A percentile compares a stretch with the other conserved stretches of the same genome.
phyloP scores from a whole-genome alignment of 2,797 vertebrate genomes.

The Bufotes viridis region DNA sequence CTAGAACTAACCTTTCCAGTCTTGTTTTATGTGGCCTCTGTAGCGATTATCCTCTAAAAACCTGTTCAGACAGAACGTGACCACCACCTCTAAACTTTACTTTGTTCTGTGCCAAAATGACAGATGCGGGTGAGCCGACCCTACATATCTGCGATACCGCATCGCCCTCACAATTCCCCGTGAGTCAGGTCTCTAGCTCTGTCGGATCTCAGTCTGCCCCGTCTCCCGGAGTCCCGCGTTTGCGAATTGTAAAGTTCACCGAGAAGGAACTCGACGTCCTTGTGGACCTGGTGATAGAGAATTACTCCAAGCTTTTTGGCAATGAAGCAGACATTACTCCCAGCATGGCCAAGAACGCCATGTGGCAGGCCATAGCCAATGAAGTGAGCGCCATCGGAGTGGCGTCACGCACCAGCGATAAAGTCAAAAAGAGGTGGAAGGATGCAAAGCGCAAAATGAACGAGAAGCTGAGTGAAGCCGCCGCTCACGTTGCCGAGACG shows the following conservation, averaged over 20 bases:
- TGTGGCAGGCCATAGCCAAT: conserved; percentile 50
- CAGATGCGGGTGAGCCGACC: conserved; percentile 41
- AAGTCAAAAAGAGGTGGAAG: conserved; percentile 51
- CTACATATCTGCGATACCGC: neutral
- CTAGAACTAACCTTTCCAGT: no score
- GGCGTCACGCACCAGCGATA: conserved; percentile 42
- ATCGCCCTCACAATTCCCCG: neutral
- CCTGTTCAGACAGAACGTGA: neutral
- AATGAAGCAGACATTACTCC: conserved; percentile 45
- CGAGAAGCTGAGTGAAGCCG: conserved; percentile 39
- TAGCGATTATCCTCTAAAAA: neutral
- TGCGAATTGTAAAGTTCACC: conserved; percentile 47
- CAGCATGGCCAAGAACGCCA: conserved; percentile 26
- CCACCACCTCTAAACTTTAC: conserved; percentile 30
- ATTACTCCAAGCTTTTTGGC: conserved; percentile 51
- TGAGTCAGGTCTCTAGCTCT: neutral
- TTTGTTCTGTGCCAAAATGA: conserved; percentile 52
- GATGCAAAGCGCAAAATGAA: conserved; percentile 43
- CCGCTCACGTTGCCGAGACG: conserved; percentile 33
- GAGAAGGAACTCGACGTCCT: conserved; percentile 47
- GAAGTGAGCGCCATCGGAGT: conserved; percentile 41
- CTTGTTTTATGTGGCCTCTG: neutral
- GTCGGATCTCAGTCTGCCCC: conserved; percentile 3
- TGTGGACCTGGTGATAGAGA: conserved; percentile 46
- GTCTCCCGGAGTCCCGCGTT: conserved; percentile 27